phyloP scores from a whole-genome alignment of 2,113 vertebrate genomes.

The Barbus barbus region DNA sequence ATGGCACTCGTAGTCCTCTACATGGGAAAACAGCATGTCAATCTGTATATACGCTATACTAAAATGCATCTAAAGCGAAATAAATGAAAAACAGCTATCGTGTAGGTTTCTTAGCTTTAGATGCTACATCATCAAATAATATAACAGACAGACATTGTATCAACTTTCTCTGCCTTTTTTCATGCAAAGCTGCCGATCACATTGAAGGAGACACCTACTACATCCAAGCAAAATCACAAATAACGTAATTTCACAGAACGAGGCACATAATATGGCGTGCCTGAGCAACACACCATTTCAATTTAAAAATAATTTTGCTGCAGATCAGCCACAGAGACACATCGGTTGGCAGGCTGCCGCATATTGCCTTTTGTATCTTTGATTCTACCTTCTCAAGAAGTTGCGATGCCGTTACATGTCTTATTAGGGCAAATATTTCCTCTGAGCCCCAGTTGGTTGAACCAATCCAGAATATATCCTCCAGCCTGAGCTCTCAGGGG shows the following conservation, averaged over 20 bases:
- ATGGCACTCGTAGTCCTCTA: too few relatives aligned
- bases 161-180: not conserved
- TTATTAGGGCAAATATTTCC: conserved; percentile 74
- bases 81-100: not conserved
- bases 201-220: not conserved
- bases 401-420: conserved; percentile 59
- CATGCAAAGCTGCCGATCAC: not conserved
- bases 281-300: conserved; percentile 1
- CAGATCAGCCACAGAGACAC: conserved; percentile 18
- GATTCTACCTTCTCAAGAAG: conserved; percentile 55
- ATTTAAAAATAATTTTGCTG: conserved; percentile 1
- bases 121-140: not conserved
- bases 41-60: not conserved
- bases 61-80: not conserved
- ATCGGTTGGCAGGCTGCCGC: not conserved
- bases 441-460: conserved; percentile 69
- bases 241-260: not conserved
- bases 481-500: conserved; percentile 70
- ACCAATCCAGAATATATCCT: conserved; percentile 73
- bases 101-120: not conserved
- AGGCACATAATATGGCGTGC: not conserved
- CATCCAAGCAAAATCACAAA: not conserved
- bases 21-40: not conserved
- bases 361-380: conserved; percentile 32
- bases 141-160: not conserved